Evolutionary conservation across 1,140 invertebrate species (phyloP), one percentile per base, ranked within the genome.

Genomic region (Macrocentrus cingulum): DNA sequence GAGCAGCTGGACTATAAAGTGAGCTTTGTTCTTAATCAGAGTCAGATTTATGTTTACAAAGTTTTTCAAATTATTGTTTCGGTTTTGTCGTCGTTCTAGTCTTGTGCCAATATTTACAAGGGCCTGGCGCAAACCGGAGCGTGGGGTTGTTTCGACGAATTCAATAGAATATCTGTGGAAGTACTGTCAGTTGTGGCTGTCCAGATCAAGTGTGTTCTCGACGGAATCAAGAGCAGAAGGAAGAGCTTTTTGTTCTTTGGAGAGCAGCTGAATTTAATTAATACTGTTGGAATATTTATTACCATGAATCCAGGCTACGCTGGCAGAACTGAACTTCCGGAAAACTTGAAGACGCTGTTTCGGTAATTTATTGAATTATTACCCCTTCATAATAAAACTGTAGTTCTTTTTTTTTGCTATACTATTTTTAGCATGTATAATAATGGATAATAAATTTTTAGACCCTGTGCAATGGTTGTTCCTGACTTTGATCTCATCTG

Each of bases 121-220:
- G 85, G 92, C 85, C 77, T 97, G 18, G 87, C 92, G 1, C 92
- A 95, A 76, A 92, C 92, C 7, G 94, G 94, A n/a, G 91, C 92
- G 5, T 97, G 94, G 93, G 93, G 93, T 18, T 96, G 93, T 71
- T 97, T 97, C 77, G 94, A 97, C 75, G 94, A 97, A 74, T 97
- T 97, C 72, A 97, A 97, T 80, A 83, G 94, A 53, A 97, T 96
- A 58, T 91, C 92, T 0, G 88, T 96, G 1, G 93, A 96, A 80
- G 94, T 97, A 29, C 75, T 97, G 20, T 97, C 94, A 1, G 94
- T 97, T 2, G 92, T 96, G 2, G 92, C 94, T 1, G 92, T 95
- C 0, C 94, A 90, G 76, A 88, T 91, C 0, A 90, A 91, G 67
- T 82, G 80, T 53, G 86, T 94, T 29, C 85, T 93, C 62, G 93